Conservation (phyloP, 2,113 vertebrate genomes). For the Accipiter cooperii region DNA sequence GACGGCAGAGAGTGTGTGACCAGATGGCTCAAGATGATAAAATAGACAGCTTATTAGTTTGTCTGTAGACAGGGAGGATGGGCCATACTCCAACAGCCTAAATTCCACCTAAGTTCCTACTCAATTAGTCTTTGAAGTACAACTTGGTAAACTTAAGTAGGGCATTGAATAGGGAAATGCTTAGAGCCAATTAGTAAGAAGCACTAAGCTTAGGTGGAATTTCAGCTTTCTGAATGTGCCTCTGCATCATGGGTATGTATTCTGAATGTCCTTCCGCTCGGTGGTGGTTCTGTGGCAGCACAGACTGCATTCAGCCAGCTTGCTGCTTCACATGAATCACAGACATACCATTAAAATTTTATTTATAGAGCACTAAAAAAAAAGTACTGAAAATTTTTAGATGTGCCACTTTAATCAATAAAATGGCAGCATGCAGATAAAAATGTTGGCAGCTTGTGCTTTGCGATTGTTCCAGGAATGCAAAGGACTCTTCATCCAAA, state of each 20-base stretch:
- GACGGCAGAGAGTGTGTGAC: not conserved
- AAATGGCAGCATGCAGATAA: not conserved
- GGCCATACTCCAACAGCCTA: not conserved
- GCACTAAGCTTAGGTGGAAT: conserved; percentile 7
- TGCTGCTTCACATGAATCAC: not conserved
- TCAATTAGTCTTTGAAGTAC: conserved; percentile 37
- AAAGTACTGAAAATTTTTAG: not conserved
- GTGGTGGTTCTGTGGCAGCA: not conserved
- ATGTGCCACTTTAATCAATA: not conserved
- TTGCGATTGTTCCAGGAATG: not conserved
- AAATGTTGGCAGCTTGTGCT: not conserved
- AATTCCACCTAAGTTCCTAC: conserved; percentile 11
- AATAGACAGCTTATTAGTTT: not conserved
- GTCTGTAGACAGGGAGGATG: not conserved
- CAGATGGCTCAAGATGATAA: not conserved
- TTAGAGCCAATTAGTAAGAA: conserved; percentile 17
- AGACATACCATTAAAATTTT: not conserved
- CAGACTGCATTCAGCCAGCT: not conserved
- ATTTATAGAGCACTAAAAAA: not conserved
- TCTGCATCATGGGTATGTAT: not conserved
- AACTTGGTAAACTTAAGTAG: conserved; percentile 21
- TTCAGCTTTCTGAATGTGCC: not conserved
- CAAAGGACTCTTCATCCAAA: not conserved
- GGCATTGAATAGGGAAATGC: conserved; percentile 2
- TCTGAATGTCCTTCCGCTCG: not conserved